phyloP scores from a whole-genome alignment of 2,888 invertebrate genomes.

The Colletes collaris region DNA sequence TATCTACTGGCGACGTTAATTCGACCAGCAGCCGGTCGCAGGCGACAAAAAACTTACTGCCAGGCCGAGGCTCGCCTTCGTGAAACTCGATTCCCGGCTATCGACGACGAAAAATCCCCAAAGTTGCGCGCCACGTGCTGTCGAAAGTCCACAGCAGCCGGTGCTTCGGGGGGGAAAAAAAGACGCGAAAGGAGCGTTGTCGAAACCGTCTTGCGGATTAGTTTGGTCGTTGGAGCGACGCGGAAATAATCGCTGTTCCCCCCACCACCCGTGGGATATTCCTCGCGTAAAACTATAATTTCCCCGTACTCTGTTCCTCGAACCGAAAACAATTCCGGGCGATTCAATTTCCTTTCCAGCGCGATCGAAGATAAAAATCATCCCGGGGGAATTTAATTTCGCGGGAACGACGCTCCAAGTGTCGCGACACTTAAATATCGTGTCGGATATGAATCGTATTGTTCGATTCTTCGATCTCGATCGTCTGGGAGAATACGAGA shows the following conservation, averaged over 20 bases:
- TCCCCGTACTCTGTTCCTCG: background rate
- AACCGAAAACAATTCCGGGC: constrained; percentile 56
- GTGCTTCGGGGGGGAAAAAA: constrained; percentile 10
- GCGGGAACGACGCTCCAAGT: constrained; percentile 41
- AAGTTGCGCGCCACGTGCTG: constrained; percentile 57
- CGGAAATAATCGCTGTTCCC: constrained; percentile 48
- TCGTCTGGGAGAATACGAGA: too few species aligned
- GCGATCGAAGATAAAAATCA: constrained; percentile 53
- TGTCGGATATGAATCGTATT: constrained; percentile 6
- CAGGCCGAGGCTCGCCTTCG: background rate
- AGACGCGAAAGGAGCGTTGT: constrained; percentile 22
- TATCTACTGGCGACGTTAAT: constrained; percentile 45
- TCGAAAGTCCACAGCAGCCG: constrained; percentile 29
- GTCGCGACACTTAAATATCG: constrained; percentile 37
- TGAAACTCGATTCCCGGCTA: constrained; percentile 35
- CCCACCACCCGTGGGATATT: constrained; percentile 8
- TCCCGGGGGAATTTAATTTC: constrained; percentile 50
- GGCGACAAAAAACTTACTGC: constrained; percentile 48
- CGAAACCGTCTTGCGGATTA: constrained; percentile 43
- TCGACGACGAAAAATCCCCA: constrained; percentile 48
- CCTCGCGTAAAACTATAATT: constrained; percentile 54
- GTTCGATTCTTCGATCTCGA: background rate
- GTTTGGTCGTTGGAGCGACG: constrained; percentile 22
- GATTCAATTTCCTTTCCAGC: constrained; percentile 52
- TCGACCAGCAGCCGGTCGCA: constrained; percentile 51